phyloP scores from a whole-genome alignment of 2,888 invertebrate genomes.

The Empis stercorea region DNA sequence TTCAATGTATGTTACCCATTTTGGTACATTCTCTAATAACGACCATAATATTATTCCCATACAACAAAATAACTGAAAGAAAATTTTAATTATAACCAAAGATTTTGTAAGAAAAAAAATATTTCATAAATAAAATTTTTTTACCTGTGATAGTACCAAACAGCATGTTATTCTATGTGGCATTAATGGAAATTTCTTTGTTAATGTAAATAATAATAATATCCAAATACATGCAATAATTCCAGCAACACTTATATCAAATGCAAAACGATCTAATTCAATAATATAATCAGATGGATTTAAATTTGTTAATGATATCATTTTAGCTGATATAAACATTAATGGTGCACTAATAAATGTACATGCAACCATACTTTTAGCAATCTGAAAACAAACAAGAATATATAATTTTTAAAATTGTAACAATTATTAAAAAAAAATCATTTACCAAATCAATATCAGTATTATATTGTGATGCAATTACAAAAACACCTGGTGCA shows the following conservation, averaged over 20 bases:
- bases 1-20: conserved; percentile 57
- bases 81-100: background rate
- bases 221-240: conserved; percentile 69
- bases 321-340: conserved; percentile 90
- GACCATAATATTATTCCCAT: conserved; percentile 67
- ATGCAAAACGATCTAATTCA: conserved; percentile 64
- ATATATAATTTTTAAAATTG: background rate
- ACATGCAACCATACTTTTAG: conserved; percentile 87
- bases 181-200: conserved; percentile 61
- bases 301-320: conserved; percentile 66
- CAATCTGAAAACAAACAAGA: conserved; percentile 47
- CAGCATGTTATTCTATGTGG: conserved; percentile 74
- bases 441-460: conserved; percentile 69
- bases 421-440: background rate
- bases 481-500: conserved; percentile 92
- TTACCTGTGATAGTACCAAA: conserved; percentile 68
- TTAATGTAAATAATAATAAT: conserved; percentile 54
- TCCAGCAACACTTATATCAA: conserved; percentile 72
- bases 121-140: background rate
- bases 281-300: conserved; percentile 58
- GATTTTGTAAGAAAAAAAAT: too few species aligned
- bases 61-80: conserved; percentile 47
- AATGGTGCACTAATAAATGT: conserved; percentile 89
- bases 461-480: conserved; percentile 74
- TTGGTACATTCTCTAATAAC: conserved; percentile 39